These are phyloP conservation scores for Camponotus pennsylvanicus DNA, from an alignment of 1,140 invertebrate species.

Conservation along the genomic window DNA sequence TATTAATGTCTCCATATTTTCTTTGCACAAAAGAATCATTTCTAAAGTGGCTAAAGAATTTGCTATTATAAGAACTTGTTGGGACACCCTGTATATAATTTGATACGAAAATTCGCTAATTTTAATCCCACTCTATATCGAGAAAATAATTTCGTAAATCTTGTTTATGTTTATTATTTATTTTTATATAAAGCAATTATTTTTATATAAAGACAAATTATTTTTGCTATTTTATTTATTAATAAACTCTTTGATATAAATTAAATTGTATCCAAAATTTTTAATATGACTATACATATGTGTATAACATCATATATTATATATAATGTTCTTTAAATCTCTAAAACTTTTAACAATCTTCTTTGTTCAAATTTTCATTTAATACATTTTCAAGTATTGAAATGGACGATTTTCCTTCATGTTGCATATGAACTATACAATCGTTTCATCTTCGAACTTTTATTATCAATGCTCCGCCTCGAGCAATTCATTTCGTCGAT, in stretches of 20 bases:
- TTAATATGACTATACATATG: no score
- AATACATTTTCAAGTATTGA: neutral
- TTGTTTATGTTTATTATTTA: neutral
- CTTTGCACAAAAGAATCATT: no score
- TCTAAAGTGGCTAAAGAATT: no score
- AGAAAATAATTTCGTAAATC: neutral
- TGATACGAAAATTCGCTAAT: neutral
- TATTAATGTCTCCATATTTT: no score
- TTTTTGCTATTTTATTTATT: neutral
- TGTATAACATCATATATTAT: no score
- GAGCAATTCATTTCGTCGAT: neutral
- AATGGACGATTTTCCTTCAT: neutral
- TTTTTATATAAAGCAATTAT: neutral
- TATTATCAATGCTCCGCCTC: slow-evolving; percentile 24
- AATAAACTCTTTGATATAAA: neutral
- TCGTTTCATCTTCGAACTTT: slow-evolving; percentile 19
- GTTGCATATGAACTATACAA: neutral
- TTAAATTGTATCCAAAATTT: no score
- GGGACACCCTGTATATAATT: no score
- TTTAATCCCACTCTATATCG: neutral
- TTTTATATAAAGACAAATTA: neutral
- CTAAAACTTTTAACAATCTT: neutral
- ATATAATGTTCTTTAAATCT: neutral
- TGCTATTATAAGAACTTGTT: no score
- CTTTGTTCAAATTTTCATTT: neutral